Conservation (phyloP, 2,888 invertebrate genomes). For the Cybosia mesomella region DNA sequence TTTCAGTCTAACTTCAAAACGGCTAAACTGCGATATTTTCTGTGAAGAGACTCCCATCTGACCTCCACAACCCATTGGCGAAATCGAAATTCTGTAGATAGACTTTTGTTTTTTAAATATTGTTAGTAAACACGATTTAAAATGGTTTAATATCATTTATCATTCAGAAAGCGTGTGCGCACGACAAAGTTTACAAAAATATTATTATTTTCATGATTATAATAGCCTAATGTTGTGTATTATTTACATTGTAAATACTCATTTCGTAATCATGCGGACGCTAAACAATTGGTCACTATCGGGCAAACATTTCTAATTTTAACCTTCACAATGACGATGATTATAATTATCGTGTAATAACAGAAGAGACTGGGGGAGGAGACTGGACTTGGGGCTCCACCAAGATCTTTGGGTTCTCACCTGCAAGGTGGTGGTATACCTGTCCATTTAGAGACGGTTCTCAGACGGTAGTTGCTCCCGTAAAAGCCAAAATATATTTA, state of each 20-base stretch:
- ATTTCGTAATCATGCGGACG: not conserved
- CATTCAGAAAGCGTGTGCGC: conserved; percentile 7
- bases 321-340: not conserved
- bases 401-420: no score
- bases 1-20: no score
- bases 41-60: no score
- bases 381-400: no score
- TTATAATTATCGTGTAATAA: not conserved
- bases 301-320: not conserved
- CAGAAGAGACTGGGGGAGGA: no score
- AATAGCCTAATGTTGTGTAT: not conserved
- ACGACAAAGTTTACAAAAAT: conserved; percentile 5
- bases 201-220: not conserved
- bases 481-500: no score
- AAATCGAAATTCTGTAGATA: no score
- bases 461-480: no score
- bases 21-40: no score
- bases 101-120: not conserved
- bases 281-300: not conserved
- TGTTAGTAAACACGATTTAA: not conserved
- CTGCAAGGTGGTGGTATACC: no score
- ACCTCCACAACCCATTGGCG: no score
- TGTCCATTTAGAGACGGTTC: no score
- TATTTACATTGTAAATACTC: not conserved
- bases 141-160: not conserved